Evolutionary conservation across 37 sponge, comb jelly and placozoan species (phyloP).

Genomic region (Dysidea cf. avara): DNA sequence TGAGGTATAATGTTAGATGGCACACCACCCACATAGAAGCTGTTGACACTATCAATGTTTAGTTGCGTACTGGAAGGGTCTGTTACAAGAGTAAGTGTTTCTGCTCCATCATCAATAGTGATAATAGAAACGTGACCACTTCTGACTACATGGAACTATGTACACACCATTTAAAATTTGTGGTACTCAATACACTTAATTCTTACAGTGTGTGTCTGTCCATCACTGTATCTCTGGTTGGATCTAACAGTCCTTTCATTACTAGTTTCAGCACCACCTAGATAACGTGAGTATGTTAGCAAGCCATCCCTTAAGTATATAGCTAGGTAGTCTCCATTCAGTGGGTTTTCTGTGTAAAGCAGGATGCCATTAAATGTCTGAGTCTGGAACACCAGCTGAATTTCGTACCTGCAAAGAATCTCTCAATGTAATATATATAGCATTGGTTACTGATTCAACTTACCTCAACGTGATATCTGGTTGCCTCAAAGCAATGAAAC

Average conservation of each 20-base stretch:
- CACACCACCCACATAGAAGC: slow-evolving; percentile 58
- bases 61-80: slow-evolving; percentile 43
- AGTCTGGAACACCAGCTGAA: slow-evolving; percentile 50
- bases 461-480: too few relatives aligned
- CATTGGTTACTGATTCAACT: too few relatives aligned
- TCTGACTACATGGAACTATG: too few relatives aligned
- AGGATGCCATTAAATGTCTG: slow-evolving; percentile 44
- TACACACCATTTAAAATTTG: too few relatives aligned
- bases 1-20: slow-evolving; percentile 4
- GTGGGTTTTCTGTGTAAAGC: slow-evolving; percentile 40
- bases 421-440: too few relatives aligned
- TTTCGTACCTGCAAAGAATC: slow-evolving; percentile 12
- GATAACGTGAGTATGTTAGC: slow-evolving; percentile 47
- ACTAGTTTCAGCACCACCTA: slow-evolving; percentile 61
- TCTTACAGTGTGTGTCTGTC: slow-evolving; percentile 29
- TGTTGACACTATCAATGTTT: slow-evolving; percentile 7
- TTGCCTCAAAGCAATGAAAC: slow-evolving; percentile 10
- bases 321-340: slow-evolving; percentile 39
- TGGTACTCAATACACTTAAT: too few relatives aligned
- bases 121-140: too few relatives aligned
- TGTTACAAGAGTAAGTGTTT: background rate
- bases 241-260: slow-evolving; percentile 17
- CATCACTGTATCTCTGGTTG: slow-evolving; percentile 34
- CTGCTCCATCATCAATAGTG: too few relatives aligned
- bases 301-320: slow-evolving; percentile 46